Evolutionary conservation across 2,888 invertebrate species (phyloP), one percentile per base, ranked within the genome.

Genomic region (Rhimphoctona megacephalus): DNA sequence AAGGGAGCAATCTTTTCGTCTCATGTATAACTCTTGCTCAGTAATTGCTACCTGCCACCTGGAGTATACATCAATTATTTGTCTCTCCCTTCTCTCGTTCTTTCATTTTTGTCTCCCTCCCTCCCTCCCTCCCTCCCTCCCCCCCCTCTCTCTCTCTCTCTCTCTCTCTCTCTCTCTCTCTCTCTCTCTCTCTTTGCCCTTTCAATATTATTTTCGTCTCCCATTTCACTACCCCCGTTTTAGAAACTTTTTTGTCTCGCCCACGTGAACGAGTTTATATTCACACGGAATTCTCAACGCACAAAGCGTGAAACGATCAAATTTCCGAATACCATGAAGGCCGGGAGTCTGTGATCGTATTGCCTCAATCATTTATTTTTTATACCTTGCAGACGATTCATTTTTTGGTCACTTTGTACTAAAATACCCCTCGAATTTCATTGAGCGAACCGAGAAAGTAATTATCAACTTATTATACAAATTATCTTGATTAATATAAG

Each of bases 31-130:
- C 61, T 76, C 25, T 67, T 46, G 69, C 46, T 49, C 39, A 17
- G 82, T 54, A 14, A 69, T 49, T 73, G 74, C 70, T 61, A 76
- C 69, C 57, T 70, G 82, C 64, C 64, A 7, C 73, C 66, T 43
- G 66, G 52, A 57, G 17, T 72, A 39, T 36, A 43, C 8, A 74
- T 57, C 36, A 74, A 74, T 74, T 74, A 74, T 61, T 61, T 30
- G 14, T 8, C 36, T 57, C 54, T 43, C 36, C 43, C 54, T 22
- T 43, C 54, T n/a, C 57, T 79, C 69, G 6, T 52, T 25, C 33
- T 54, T 52, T 25, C 30, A 17, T 61, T 61, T 61, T 61, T 43
- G n/a, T 46, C 4, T 73, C 54, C 11, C 33, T 49, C n/a, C n/a
- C n/a, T n/a, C n/a, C n/a, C n/a, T n/a, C n/a, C n/a, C n/a, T n/a